These are phyloP conservation scores for Dynastes tityus DNA, from an alignment of 2,888 invertebrate genomes.

Conservation along the genomic window DNA sequence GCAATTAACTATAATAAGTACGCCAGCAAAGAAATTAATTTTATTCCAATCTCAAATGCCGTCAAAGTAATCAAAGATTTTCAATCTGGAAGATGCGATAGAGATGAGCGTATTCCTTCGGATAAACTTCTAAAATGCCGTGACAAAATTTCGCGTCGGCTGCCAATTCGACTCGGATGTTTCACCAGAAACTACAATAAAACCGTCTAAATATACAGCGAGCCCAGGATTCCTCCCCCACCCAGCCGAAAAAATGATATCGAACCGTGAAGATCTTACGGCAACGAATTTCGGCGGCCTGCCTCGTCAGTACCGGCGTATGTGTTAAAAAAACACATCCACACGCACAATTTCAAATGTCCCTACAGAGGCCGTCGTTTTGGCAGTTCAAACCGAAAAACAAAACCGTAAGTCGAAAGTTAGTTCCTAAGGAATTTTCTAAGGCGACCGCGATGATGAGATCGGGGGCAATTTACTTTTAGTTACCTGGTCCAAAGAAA, in stretches of 20 bases:
- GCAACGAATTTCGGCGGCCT: constrained; percentile 52
- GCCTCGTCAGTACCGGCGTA: constrained; percentile 58
- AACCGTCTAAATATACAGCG: constrained; percentile 67
- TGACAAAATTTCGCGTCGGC: constrained; percentile 34
- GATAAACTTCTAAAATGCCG: constrained; percentile 15
- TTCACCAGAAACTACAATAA: constrained; percentile 57
- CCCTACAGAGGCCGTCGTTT: constrained; percentile 78
- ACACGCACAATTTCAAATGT: constrained; percentile 66
- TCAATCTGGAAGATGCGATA: too few relatives aligned
- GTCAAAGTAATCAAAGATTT: too few relatives aligned
- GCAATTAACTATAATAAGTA: too few relatives aligned
- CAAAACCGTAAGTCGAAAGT: constrained; percentile 60
- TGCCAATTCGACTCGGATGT: constrained; percentile 38
- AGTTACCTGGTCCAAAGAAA: constrained; percentile 37
- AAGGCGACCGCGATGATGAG: neutral
- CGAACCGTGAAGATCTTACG: constrained; percentile 54
- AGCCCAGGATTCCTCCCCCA: constrained; percentile 66
- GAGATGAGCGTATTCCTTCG: neutral
- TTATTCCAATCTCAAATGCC: too few relatives aligned
- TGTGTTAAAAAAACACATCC: constrained; percentile 55
- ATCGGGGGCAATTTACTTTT: constrained; percentile 29
- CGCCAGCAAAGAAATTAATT: too few relatives aligned
- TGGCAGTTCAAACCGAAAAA: constrained; percentile 72
- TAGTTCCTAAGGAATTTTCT: constrained; percentile 38
- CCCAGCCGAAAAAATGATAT: constrained; percentile 62